These are phyloP conservation scores for Butorides virescens DNA, from an alignment of 2,113 vertebrate genomes.

Conservation along the genomic window DNA sequence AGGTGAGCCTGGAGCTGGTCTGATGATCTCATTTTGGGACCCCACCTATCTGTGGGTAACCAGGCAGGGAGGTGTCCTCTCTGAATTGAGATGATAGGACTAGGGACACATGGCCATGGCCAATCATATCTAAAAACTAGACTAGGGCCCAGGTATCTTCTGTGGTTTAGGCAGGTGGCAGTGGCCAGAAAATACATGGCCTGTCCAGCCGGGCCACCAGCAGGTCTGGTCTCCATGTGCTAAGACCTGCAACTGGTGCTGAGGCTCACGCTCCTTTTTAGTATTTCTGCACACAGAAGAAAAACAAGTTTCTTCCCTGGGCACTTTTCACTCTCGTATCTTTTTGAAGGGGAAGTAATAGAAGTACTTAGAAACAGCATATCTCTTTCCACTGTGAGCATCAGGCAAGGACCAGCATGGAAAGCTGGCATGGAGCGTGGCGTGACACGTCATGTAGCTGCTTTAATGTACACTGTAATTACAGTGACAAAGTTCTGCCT, in stretches of 20 bases:
- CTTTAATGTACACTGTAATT: not conserved
- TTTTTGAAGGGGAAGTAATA: not conserved
- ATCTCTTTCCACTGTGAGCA: not conserved
- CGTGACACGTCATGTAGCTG: not conserved
- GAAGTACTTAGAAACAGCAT: not conserved
- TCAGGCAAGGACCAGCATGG: not conserved
- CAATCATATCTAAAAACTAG: not conserved
- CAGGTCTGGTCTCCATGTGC: not conserved
- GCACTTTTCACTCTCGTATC: not conserved
- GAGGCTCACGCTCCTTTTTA: not conserved
- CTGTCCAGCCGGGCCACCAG: not conserved
- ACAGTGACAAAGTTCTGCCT: constrained; percentile 27
- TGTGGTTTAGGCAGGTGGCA: not conserved
- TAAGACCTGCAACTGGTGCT: not conserved
- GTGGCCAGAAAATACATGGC: not conserved
- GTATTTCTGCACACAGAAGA: not conserved
- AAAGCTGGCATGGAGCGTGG: not conserved
- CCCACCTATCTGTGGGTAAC: not conserved
- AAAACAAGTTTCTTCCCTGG: not conserved
- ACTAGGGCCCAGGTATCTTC: not conserved
- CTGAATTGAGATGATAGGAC: not conserved
- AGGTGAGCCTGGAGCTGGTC: not conserved
- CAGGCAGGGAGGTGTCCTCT: not conserved
- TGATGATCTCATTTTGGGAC: not conserved
- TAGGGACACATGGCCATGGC: not conserved